Base-by-base conservation (phyloP, 2,888 invertebrate species). In the Ectemnius cavifrons region DNA sequence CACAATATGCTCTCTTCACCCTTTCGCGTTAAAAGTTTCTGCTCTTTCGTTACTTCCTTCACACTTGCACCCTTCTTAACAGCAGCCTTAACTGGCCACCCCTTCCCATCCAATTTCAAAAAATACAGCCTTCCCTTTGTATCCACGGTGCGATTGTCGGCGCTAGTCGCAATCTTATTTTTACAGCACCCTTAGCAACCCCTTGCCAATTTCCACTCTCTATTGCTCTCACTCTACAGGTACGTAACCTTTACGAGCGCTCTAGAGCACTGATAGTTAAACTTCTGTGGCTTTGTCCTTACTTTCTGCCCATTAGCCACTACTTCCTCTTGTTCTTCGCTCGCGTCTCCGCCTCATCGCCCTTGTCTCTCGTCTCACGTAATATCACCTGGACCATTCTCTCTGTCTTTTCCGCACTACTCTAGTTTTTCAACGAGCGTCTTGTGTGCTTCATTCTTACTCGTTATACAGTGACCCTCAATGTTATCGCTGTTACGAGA, bases 261-360 rank as follows among this genome's bases (percentile, higher is more conserved):
- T 16, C 52, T 52, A 16, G n/a, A 52, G 52, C 52, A 52, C 52
- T 52, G 37, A 37, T 11, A 52, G 52, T 52, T 52, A 52, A 6
- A 14, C 20, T 20, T 11, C 11, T 59, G 13, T 59, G 6, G 16
- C 16, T 59, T 37, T 37, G 37, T 37, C 37, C 37, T 37, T 37
- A 37, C 37, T 37, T 37, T 37, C 37, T 37, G 8, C 37, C 37
- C 37, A 37, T 37, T 37, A 37, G 37, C 37, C 8, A 11, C 37
- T 37, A 11, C 37, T 37, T 37, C 37, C 8, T 20, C 20, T 20
- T 59, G 14, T 13, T 59, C 16, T 14, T 59, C 13, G 59, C 16
- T 23, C n/a, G 5, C 52, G 16, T 52, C 52, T 52, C 11, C 52
- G 52, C 16, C 13, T 14, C 13, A 52, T 52, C n/a, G 16, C n/a